These are phyloP conservation scores for Corydoras maculifer DNA, from an alignment of 2,113 vertebrate species.

Conservation along the genomic window DNA sequence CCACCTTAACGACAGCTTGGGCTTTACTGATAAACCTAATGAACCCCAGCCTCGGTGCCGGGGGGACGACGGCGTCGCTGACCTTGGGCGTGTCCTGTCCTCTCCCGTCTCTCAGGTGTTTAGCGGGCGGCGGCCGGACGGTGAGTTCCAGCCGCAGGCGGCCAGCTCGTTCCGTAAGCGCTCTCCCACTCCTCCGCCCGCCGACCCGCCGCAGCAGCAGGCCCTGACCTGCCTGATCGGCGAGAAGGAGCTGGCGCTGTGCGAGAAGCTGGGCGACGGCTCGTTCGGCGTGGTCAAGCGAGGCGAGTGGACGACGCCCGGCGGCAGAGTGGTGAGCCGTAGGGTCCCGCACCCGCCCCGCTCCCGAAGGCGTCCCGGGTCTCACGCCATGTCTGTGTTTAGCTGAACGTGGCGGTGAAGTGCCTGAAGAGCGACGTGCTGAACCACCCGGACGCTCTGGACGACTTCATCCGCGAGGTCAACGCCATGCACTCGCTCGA, in stretches of 20 bases:
- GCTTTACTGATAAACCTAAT: too few species aligned
- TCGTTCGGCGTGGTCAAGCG: slow-evolving; percentile 90
- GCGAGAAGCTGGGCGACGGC: slow-evolving; percentile 90
- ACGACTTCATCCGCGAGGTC: slow-evolving; percentile 94
- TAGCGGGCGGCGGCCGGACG: slow-evolving; percentile 77
- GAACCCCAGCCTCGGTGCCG: too few species aligned
- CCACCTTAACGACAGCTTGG: too few species aligned
- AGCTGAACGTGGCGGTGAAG: slow-evolving; percentile 94
- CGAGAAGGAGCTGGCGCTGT: slow-evolving; percentile 83
- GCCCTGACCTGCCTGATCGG: slow-evolving; percentile 93
- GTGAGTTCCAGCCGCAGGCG: slow-evolving; percentile 65
- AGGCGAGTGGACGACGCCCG: slow-evolving; percentile 87
- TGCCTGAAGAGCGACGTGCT: slow-evolving; percentile 88
- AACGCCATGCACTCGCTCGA: slow-evolving; percentile 96
- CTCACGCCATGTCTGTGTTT: background rate
- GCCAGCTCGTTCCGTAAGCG: slow-evolving; percentile 60
- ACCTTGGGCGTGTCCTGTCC: too few species aligned
- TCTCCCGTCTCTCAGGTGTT: too few species aligned
- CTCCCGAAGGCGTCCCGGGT: too few species aligned
- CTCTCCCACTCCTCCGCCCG: slow-evolving; percentile 51
- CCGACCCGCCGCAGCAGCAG: slow-evolving; percentile 52
- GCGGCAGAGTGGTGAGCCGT: slow-evolving; percentile 78
- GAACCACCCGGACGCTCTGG: slow-evolving; percentile 85
- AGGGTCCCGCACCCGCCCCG: too few species aligned
- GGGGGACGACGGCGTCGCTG: too few species aligned